These are phyloP conservation scores for Panurus biarmicus DNA, from an alignment of 2,113 vertebrate genomes.

Conservation along the genomic window DNA sequence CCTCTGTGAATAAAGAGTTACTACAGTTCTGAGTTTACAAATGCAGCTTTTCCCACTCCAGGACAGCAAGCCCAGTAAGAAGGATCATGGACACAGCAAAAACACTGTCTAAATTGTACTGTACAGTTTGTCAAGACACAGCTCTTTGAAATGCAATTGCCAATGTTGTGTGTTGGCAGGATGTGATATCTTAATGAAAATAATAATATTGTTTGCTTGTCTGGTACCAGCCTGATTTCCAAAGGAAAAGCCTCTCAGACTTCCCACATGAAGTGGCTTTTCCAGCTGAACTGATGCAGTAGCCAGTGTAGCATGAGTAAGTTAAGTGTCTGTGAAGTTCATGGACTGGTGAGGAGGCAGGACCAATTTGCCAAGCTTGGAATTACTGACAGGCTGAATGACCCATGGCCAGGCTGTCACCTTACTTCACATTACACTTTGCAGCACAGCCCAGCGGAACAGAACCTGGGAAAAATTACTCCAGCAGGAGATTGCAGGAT, in stretches of 20 bases:
- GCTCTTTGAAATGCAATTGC: background rate
- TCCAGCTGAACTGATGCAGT: background rate
- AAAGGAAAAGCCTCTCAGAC: background rate
- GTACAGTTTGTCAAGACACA: background rate
- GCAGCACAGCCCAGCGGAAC: background rate
- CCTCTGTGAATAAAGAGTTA: background rate
- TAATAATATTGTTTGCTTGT: background rate
- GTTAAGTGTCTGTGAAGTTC: slow-evolving; percentile 26
- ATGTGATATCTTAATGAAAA: background rate
- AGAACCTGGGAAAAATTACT: background rate
- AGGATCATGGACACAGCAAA: background rate
- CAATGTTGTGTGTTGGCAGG: background rate
- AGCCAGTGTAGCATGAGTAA: background rate
- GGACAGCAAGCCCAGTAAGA: background rate
- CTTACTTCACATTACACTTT: background rate
- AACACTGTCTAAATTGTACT: background rate
- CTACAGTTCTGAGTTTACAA: background rate
- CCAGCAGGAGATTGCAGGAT: background rate
- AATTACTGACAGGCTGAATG: slow-evolving; percentile 31
- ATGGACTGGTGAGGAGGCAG: slow-evolving; percentile 33
- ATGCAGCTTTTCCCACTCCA: background rate
- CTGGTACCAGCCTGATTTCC: background rate
- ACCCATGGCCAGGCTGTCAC: slow-evolving; percentile 17
- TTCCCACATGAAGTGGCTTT: background rate
- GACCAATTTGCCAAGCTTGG: slow-evolving; percentile 19